Evolutionary conservation across 2,888 invertebrate genomes (phyloP), one percentile per base, ranked within the genome.

Genomic region (Thymelicus lineola): DNA sequence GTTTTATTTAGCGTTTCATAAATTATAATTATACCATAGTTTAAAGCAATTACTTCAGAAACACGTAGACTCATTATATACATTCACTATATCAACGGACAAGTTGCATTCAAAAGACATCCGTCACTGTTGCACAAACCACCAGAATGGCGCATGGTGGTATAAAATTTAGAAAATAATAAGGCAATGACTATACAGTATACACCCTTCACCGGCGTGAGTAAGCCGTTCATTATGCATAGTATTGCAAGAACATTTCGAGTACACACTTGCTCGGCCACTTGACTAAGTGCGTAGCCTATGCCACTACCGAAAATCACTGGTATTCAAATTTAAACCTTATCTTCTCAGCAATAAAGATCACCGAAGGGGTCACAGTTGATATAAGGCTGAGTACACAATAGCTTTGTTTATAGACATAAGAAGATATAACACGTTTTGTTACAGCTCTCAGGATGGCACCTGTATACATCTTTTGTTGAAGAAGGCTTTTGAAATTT

Each of bases 391-490:
- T 46, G 0, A 20, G 60, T 59, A 28, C 28, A 68, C 62, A 68
- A 62, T 46, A 36, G 3, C 57, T 57, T 63, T 68, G 68, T 68
- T 68, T 58, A 58, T 7, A 48, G 61, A 62, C 58, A 12, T 38
- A 35, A 48, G 28, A 15, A 20, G 68, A 68, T 62, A 68, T 35
- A 57, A 62, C 68, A 68, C 68, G 68, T 58, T 67, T 57, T 36
- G 36, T 57, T 36, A 36, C n/a, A 1, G 6, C 57, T 20, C 20
- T 20, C 12, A 53, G 5, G 20, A 20, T 15, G 17, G 15, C 48
- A 50, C 55, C 55, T 55, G 28, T 20, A 28, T 14, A 28, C 20
- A 5, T 12, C 14, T 42, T 42, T 42, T 42, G 42, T 28, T 28
- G 28, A 28, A 28, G 28, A 28, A 28, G 28, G 28, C 0, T 28